Evolutionary conservation across 2,797 vertebrate species (phyloP).

Genomic region (Chaetophractus vellerosus): DNA sequence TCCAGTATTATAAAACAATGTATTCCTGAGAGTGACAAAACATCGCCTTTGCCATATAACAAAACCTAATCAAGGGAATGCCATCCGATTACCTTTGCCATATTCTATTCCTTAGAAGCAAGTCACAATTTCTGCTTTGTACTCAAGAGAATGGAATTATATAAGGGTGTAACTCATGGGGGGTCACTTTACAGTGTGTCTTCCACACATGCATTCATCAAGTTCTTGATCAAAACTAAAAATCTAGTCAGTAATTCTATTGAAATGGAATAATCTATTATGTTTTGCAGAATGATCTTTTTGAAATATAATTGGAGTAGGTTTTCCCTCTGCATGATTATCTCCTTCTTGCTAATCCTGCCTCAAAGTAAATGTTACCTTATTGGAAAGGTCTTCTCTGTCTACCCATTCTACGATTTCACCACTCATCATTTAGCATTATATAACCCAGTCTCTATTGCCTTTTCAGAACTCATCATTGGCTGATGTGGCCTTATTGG

Average conservation of each 20-base stretch:
- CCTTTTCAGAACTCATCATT: background rate
- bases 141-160: background rate
- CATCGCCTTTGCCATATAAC: background rate
- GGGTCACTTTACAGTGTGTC: background rate
- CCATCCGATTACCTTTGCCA: background rate
- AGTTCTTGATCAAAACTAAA: background rate
- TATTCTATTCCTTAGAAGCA: background rate
- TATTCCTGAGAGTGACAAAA: background rate
- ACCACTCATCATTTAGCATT: background rate
- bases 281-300: background rate
- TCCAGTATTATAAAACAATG: background rate
- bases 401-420: background rate
- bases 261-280: background rate
- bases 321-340: background rate
- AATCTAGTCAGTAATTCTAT: background rate
- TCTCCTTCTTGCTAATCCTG: background rate
- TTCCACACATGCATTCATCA: background rate
- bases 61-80: background rate
- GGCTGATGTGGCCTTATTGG: background rate
- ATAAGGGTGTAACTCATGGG: background rate
- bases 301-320: background rate
- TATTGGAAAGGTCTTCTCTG: background rate
- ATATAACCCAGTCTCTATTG: background rate
- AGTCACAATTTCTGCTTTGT: background rate
- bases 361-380: background rate